phyloP scores from a whole-genome alignment of 1,140 invertebrate genomes.

The Euschistus heros region DNA sequence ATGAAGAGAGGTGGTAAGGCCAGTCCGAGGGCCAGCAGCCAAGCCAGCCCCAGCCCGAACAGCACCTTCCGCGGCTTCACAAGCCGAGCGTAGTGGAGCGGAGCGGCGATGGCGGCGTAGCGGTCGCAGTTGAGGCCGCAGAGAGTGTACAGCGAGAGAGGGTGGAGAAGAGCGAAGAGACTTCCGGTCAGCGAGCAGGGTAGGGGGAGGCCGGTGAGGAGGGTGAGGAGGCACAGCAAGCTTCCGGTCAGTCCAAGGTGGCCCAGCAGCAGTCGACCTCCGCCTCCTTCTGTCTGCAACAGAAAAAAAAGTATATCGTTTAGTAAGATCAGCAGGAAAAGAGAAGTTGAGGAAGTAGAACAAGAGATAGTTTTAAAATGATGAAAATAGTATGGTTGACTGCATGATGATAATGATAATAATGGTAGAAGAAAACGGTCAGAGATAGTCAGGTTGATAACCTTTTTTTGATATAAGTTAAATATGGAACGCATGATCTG shows the following conservation, averaged over 20 bases:
- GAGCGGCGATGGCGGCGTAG: conserved; percentile 46
- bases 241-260: conserved; percentile 58
- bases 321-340: too few species aligned
- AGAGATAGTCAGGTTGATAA: too few species aligned
- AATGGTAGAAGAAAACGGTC: too few species aligned
- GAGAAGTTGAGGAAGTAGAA: too few species aligned
- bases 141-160: conserved; percentile 64
- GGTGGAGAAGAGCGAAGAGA: conserved; percentile 56
- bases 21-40: conserved; percentile 39
- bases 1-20: conserved; percentile 39
- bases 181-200: conserved; percentile 51
- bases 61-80: conserved; percentile 52
- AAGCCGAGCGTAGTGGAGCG: conserved; percentile 60
- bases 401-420: too few species aligned
- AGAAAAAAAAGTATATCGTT: too few species aligned
- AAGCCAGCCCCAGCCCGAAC: conserved; percentile 38
- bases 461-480: too few species aligned
- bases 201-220: conserved; percentile 42
- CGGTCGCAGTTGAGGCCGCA: conserved; percentile 68
- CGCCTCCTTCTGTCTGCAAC: conserved; percentile 48
- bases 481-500: too few species aligned
- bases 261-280: conserved; percentile 56
- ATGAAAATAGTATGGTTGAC: too few species aligned
- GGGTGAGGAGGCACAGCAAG: conserved; percentile 48
- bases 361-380: too few species aligned